Percentiles rank a stretch among this genome's conserved stretches.
phyloP scores from a whole-genome alignment of 2,888 invertebrate species.

The Scaeva pyrastri region DNA sequence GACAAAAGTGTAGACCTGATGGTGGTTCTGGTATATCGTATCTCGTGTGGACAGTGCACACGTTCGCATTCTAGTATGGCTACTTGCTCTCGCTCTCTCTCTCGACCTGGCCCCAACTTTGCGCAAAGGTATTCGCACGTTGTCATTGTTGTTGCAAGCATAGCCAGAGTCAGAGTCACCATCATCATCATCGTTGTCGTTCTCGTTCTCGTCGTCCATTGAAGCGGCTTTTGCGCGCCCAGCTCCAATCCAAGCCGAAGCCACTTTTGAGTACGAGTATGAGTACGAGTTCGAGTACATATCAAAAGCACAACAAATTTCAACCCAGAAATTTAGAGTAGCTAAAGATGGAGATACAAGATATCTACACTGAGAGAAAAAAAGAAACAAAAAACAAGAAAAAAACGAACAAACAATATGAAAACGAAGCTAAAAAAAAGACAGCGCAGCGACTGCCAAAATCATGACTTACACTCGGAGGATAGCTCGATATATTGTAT shows the following conservation, averaged over 20 bases:
- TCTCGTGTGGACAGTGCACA: conserved; percentile 32
- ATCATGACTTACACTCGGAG: conserved; percentile 54
- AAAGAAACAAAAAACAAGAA: not conserved
- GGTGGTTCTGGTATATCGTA: conserved; percentile 26
- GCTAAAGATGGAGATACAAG: conserved; percentile 50
- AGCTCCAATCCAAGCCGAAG: conserved; percentile 14
- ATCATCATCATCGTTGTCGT: conserved; percentile 15
- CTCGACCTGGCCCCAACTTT: conserved; percentile 43
- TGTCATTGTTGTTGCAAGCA: conserved; percentile 29
- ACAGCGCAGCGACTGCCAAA: conserved; percentile 43
- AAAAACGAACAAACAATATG: conserved; percentile 17
- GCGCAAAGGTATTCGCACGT: conserved; percentile 58
- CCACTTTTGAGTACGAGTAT: too few relatives aligned
- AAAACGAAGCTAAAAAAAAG: conserved; percentile 7
- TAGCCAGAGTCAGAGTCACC: not conserved
- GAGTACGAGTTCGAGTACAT: not conserved
- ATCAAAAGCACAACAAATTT: conserved; percentile 58
- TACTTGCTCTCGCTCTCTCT: conserved; percentile 31
- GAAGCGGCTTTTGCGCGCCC: conserved; percentile 37
- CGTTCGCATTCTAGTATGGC: conserved; percentile 6
- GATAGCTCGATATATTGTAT: too few relatives aligned
- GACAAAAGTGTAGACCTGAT: conserved; percentile 14
- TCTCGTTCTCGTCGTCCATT: conserved; percentile 44
- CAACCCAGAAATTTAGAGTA: conserved; percentile 45
- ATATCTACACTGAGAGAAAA: conserved; percentile 39